Evolutionary conservation across 2,888 invertebrate genomes (phyloP), one percentile per base, ranked within the genome.

Genomic region (Nomada flava): DNA sequence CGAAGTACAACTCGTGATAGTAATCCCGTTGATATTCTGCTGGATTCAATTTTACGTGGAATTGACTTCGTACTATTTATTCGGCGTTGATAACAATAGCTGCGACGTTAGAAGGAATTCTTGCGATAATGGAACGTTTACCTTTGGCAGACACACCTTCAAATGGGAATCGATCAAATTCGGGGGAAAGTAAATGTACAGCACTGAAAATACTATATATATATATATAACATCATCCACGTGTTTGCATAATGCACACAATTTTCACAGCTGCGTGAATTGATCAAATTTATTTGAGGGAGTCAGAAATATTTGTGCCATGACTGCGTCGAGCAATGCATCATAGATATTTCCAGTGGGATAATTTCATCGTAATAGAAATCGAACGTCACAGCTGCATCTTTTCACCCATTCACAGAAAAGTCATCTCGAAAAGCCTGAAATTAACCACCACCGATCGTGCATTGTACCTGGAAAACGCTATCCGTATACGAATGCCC

Each of bases 21-120:
- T 79, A 82, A 82, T 86, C 79, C 72, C 50, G 42, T 63, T 53
- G 78, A 79, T 82, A 60, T 67, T 47, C 62, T 20, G 57, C 36
- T 36, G 55, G 23, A 71, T 50, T 75, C 59, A n/a, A 23, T 70
- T 68, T 52, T 29, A 55, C 71, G 62, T 15, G 52, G 23, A 63
- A 59, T 20, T n/a, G 11, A 9, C 3, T 44, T 20, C 4, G 29
- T 4, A n/a, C 55, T 62, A 52, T 82, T 77, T 82, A 44, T 55
- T 67, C 63, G 11, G 26, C 44, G n/a, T n/a, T 11, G 60, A 64
- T 77, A 59, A 83, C 78, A 60, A 69, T 65, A 65, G 5, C 26
- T 11, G 26, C 47, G 47, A 3, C 47, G n/a, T 65, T 64, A 18
- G 9, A 23, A 13, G 23, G 53, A 47, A 36, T 18, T 7, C n/a